A percentile compares a stretch with the other conserved stretches of the same genome.
Evolutionary conservation across 92 coral and sea anemone species (phyloP).

Genomic region (Virgularia gustaviana): DNA sequence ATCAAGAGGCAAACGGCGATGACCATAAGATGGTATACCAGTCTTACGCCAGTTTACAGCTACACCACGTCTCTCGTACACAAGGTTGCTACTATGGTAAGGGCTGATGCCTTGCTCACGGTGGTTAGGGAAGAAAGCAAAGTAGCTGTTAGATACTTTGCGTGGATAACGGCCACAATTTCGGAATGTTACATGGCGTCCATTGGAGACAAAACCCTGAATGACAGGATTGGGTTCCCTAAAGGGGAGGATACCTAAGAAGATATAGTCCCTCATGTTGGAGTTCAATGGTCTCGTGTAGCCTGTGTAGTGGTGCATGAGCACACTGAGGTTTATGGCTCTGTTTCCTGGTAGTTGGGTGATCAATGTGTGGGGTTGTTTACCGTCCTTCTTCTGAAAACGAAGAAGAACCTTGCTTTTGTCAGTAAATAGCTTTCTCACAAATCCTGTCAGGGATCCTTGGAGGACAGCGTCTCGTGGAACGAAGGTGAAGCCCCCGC

Average conservation of each 20-base stretch:
- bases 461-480: constrained; percentile 39
- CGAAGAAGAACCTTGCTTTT: constrained; percentile 45
- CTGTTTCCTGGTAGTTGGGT: constrained; percentile 2
- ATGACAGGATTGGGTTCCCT: not conserved
- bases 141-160: constrained; percentile 56
- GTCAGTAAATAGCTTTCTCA: constrained; percentile 46
- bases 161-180: constrained; percentile 58
- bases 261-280: constrained; percentile 32
- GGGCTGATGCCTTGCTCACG: not conserved
- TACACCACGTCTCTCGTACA: constrained; percentile 46
- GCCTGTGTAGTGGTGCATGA: constrained; percentile 46
- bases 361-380: constrained; percentile 36
- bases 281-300: constrained; percentile 47
- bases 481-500: constrained; percentile 60
- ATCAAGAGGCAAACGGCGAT: constrained; percentile 49
- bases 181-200: constrained; percentile 11
- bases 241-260: constrained; percentile 45
- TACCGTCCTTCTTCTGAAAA: constrained; percentile 31
- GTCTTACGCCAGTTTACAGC: constrained; percentile 55
- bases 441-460: constrained; percentile 8
- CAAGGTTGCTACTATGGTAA: constrained; percentile 21
- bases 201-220: constrained; percentile 58
- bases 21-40: constrained; percentile 42
- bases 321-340: constrained; percentile 4
- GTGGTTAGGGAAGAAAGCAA: constrained; percentile 64